Evolutionary conservation across 2,888 invertebrate genomes (phyloP), one percentile per base, ranked within the genome.

Genomic region (Cenopis cana): DNA sequence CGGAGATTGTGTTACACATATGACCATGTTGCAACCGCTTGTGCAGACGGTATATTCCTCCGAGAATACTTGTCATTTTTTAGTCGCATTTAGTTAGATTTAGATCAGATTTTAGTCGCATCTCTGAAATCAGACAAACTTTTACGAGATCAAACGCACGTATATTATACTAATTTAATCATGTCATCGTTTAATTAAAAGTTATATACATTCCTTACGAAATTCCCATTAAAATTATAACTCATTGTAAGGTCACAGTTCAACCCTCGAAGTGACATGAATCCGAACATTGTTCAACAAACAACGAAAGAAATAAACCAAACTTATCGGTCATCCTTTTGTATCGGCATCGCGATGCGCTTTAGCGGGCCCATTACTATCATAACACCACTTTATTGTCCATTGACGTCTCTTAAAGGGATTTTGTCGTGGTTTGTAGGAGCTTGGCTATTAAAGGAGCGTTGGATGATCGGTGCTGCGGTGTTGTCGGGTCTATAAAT

Each of bases 251-350:
- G 81, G 80, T 82, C 85, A 83, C 77, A 82, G 80, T 78, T 80
- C 79, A 80, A 56, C 72, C 68, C 82, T 80, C 68, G 41, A 56
- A 71, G 76, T 76, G 84, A 85, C 87, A 86, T 89, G 89, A 89
- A 88, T 82, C 82, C 81, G 76, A 81, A 81, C 85, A 84, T 86
- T 84, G 76, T 81, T 75, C 71, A 80, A 84, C 88, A 90, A 90
- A 89, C 90, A 89, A 88, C 90, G 90, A 91, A 88, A 89, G 89
- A 87, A 86, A 86, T 88, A 89, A 88, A 85, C 82, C 65, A 70
- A 82, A 87, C 85, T 91, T 93, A 92, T 92, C 91, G 90, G 89
- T 89, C 89, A 88, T 88, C 89, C 90, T 93, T 91, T 93, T 92
- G 91, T 91, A 87, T 86, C 81, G 86, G 84, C 88, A 92, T 91